These are phyloP conservation scores for Epinephelus moara DNA, from an alignment of 2,113 vertebrate genomes.

Conservation along the genomic window DNA sequence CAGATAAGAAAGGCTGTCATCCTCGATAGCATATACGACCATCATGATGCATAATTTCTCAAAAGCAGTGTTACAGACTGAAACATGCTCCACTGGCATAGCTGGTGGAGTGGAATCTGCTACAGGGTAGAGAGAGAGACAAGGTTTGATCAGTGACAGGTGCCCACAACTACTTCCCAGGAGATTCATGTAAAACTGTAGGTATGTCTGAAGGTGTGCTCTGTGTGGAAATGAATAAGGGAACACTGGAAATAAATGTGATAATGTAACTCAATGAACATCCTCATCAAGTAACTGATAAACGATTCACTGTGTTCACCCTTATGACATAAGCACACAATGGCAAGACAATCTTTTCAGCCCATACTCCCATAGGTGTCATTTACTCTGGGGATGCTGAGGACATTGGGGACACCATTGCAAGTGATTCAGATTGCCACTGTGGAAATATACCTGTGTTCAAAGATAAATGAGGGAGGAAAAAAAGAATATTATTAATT, in stretches of 20 bases:
- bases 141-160: constrained; percentile 6
- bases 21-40: constrained; percentile 17
- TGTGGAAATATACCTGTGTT: too few species aligned
- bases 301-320: neutral
- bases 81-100: constrained; percentile 19
- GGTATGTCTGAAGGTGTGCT: neutral
- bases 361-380: too few species aligned
- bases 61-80: constrained; percentile 42
- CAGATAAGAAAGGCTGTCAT: constrained; percentile 46
- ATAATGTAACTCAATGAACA: neutral
- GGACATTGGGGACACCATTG: too few species aligned
- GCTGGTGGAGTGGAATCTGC: constrained; percentile 31
- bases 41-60: constrained; percentile 40
- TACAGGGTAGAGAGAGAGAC: constrained; percentile 17
- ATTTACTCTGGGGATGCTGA: too few species aligned
- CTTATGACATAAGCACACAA: neutral
- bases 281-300: neutral
- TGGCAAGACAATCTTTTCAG: neutral
- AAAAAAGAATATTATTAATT: too few species aligned
- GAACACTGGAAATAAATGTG: neutral
- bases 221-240: neutral
- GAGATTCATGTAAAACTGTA: neutral
- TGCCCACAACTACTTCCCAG: neutral
- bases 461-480: too few species aligned
- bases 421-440: too few species aligned